Base-by-base conservation (phyloP, 2,888 invertebrate species). In the Troilus luridus region DNA sequence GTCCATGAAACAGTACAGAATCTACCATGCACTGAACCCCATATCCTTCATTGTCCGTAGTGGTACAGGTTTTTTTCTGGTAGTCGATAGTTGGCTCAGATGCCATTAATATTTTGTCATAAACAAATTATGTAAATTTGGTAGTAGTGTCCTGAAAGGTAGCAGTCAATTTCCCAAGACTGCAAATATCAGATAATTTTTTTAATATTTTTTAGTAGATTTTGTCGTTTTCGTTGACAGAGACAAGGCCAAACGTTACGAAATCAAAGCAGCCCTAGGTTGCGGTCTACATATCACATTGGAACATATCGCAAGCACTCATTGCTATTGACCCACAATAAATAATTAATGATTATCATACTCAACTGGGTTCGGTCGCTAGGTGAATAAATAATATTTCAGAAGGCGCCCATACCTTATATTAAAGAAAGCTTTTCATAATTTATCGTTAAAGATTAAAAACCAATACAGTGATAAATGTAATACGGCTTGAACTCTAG, bases 191-290 rank as follows among this genome's bases (percentile, higher is more conserved):
- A 59, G 59, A 59, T 41, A 41, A 41, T 62, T 62, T 62, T 27
- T 12, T 8, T 14, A 6, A 3, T 27, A 27, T 27, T 77, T 77
- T 27, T 19, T 41, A 8, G 8, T 41, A 6, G 9, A 77, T 41
- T 67, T 77, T 41, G 72, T 17, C n/a, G n/a, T n/a, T n/a, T n/a
- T 7, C 56, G 10, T n/a, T 19, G 2, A 11, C 21, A 85, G 2
- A 56, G 17, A 14, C 85, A 85, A 85, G 85, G 85, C 8, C 85
- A 58, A 54, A 85, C 85, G 85, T 85, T 85, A 85, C 21, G 85
- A 85, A 54, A 85, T 56, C 56, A n/a, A 58, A 85, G 56, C 21
- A 56, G 85, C 11, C n/a, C 85, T 19, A 58, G 85, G 17, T 85
- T n/a, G 85, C 56, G n/a, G 56, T 17, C 54, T 85, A 41, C 14